Evolutionary conservation across 2,797 vertebrate species (phyloP).

Genomic region (Mormyrus proboscirostris): DNA sequence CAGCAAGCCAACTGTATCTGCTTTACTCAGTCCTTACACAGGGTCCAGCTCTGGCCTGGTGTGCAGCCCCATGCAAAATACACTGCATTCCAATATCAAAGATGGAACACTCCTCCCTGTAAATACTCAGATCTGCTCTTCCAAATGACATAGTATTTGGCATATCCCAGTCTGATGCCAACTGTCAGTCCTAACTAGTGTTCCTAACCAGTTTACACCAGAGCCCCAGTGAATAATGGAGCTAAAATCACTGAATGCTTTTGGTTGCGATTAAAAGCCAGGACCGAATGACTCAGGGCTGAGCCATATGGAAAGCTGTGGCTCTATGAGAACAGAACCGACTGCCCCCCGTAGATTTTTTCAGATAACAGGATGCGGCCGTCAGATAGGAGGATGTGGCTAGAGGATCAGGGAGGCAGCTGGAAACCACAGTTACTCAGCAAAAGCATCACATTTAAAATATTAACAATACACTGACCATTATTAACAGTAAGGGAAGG

Average conservation of each 20-base stretch:
- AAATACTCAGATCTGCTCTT: background rate
- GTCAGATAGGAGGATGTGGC: background rate
- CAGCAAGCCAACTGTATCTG: slow-evolving; percentile 20
- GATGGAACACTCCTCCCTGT: background rate
- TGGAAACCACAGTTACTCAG: background rate
- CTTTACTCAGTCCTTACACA: background rate
- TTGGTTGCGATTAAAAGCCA: slow-evolving; percentile 37
- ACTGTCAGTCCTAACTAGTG: background rate
- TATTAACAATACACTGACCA: background rate
- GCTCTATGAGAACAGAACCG: background rate
- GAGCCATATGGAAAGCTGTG: slow-evolving; percentile 28
- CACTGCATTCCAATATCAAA: background rate
- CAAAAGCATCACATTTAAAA: background rate
- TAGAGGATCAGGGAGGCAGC: background rate
- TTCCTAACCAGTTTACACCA: slow-evolving; percentile 33
- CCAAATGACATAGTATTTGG: background rate
- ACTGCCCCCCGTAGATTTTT: background rate
- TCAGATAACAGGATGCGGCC: slow-evolving; percentile 15
- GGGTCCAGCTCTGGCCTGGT: background rate
- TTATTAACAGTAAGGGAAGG: background rate
- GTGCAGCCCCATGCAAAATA: background rate
- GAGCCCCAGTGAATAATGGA: slow-evolving; percentile 38
- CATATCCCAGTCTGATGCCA: background rate
- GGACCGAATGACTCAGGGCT: slow-evolving; percentile 40
- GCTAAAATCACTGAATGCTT: slow-evolving; percentile 37